These are phyloP conservation scores for Orthosia gothica DNA, from an alignment of 2,888 invertebrate genomes.

Conservation along the genomic window DNA sequence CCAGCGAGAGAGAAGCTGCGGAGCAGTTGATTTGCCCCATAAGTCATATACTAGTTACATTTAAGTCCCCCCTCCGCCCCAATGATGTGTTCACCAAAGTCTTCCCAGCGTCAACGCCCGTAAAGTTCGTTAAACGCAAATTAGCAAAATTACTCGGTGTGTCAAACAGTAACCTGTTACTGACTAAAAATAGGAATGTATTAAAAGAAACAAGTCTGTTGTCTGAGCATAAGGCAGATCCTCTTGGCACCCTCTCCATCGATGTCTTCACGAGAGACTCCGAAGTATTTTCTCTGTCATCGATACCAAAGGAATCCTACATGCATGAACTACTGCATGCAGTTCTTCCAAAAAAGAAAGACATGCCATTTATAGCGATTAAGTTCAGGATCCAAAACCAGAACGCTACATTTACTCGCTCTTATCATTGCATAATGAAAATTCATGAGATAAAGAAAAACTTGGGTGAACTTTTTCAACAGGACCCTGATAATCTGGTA, in stretches of 20 bases:
- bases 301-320: conserved; percentile 86
- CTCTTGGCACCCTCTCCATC: conserved; percentile 83
- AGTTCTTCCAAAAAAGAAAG: conserved; percentile 83
- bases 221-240: conserved; percentile 84
- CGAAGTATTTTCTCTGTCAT: conserved; percentile 82
- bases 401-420: conserved; percentile 88
- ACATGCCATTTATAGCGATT: conserved; percentile 87
- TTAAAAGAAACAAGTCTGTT: conserved; percentile 84
- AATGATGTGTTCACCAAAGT: conserved; percentile 86
- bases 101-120: conserved; percentile 85
- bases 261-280: conserved; percentile 88
- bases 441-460: conserved; percentile 92
- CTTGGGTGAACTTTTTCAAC: conserved; percentile 91
- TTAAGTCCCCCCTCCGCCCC: conserved; percentile 84
- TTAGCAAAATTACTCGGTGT: conserved; percentile 85
- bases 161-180: conserved; percentile 82
- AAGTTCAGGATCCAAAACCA: conserved; percentile 87
- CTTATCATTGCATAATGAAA: conserved; percentile 89
- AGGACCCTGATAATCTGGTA: conserved; percentile 88
- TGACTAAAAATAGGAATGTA: conserved; percentile 86
- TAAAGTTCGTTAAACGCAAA: conserved; percentile 87
- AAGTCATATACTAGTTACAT: conserved; percentile 85
- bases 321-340: conserved; percentile 85
- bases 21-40: conserved; percentile 85
- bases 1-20: conserved; percentile 76